These are phyloP conservation scores for Lithobates sylvaticus DNA, from an alignment of 2,797 vertebrate genomes.

Conservation along the genomic window DNA sequence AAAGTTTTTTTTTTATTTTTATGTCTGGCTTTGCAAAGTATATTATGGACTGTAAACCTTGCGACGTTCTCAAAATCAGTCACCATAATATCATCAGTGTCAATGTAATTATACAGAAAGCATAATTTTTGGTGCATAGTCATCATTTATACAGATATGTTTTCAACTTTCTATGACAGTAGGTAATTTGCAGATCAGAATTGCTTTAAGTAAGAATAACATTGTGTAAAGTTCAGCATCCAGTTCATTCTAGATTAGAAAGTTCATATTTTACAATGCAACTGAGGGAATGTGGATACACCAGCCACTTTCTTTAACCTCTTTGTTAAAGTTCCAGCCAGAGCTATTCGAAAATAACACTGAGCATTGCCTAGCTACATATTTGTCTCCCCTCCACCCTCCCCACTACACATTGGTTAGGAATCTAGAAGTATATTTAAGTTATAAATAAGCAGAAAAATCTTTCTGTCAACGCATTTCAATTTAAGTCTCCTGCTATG, in stretches of 20 bases:
- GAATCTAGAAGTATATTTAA: conserved; percentile 63
- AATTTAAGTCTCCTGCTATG: conserved; percentile 71
- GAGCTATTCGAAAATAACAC: neutral
- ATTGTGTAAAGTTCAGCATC: conserved; percentile 23
- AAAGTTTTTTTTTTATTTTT: too few species aligned
- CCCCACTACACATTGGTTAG: conserved; percentile 35
- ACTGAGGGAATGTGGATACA: conserved; percentile 38
- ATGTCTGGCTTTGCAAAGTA: too few species aligned
- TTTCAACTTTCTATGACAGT: neutral
- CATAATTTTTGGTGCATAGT: too few species aligned
- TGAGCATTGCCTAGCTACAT: neutral
- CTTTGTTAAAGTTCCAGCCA: neutral
- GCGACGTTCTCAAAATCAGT: too few species aligned
- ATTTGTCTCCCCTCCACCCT: neutral
- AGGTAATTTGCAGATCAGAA: neutral
- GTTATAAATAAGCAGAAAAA: conserved; percentile 69
- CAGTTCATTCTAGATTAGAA: conserved; percentile 40
- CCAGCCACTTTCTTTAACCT: conserved; percentile 32
- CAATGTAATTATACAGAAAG: too few species aligned
- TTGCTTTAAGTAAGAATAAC: conserved; percentile 33
- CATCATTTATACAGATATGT: neutral
- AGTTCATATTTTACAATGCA: conserved; percentile 36
- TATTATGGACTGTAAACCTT: too few species aligned
- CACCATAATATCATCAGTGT: too few species aligned
- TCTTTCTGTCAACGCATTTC: conserved; percentile 76